Base-by-base conservation (phyloP, 2,113 vertebrate species). In the Agapornis roseicollis region DNA sequence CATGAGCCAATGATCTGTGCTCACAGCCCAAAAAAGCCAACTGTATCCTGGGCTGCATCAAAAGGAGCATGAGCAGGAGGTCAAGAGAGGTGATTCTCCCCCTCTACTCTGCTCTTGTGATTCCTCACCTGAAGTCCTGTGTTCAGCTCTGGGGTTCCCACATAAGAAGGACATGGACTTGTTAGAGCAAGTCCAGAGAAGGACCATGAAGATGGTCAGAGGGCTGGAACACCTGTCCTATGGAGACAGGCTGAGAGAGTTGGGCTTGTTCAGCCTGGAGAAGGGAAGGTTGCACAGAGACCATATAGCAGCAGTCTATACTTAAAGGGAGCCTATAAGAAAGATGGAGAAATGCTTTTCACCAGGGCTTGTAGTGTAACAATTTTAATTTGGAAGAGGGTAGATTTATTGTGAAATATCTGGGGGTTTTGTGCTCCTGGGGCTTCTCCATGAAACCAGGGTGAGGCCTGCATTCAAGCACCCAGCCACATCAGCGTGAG, bases 1-100 rank as follows among this genome's bases (percentile, higher is more conserved):
- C 4, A 0, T 20, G 72, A 86, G 29, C 9, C 1, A 0, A 8
- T 29, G 39, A 17, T 0, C 11, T 23, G 17, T 0, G 0, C 33
- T 83, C 0, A 0, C 20, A 72, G 53, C 58, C 47, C 63, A 80
- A 68, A 68, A 42, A 81, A 14, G 58, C 44, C 72, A 73, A 0
- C 24, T 1, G 0, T 12, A 8, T 17, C 44, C 72, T 46, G 33
- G 20, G 19, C 66, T 92, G 29, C 35, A 69, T 64, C 41, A 17
- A 64, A 46, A 72, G 17, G 6, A 61, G 29, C 0, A 0, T 50
- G 33, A 12, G 25, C 80, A 80, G 41, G 20, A 85, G 35, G 18
- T 29, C 1, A 2, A 73, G 61, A 29, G 66, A 46, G 35, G 27
- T 4, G 46, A 56, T 91, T 27, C 56, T 86, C 5, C 10, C 19